Conservation (phyloP, 2,797 vertebrate species). For the Darevskia mixta region DNA sequence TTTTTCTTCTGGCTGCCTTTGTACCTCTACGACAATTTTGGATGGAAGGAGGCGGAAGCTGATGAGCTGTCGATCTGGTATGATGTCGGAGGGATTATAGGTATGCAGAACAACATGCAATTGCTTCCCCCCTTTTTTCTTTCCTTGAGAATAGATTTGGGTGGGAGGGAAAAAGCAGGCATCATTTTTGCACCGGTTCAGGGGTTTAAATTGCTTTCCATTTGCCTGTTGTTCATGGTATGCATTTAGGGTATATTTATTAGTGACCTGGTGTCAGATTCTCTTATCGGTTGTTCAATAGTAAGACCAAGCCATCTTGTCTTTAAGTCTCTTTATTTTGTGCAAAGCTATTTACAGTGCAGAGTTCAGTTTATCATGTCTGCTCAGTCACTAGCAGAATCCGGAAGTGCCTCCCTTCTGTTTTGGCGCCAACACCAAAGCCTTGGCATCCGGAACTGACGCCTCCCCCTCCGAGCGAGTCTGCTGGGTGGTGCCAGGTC, state of each 20-base stretch:
- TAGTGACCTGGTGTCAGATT: no score
- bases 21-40: conserved; percentile 94
- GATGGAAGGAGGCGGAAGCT: conserved; percentile 94
- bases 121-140: neutral
- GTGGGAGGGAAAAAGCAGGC: neutral
- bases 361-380: no score
- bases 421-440: no score
- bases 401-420: no score
- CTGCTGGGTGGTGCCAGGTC: no score
- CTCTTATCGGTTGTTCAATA: no score
- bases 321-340: no score
- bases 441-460: no score
- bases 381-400: no score
- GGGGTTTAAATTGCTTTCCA: neutral
- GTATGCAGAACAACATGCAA: conserved; percentile 71
- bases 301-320: no score
- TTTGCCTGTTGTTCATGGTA: neutral
- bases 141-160: neutral
- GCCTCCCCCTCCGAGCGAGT: no score
- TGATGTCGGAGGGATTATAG: conserved; percentile 95
- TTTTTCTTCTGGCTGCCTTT: conserved; percentile 99
- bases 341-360: no score
- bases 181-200: neutral
- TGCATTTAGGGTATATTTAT: neutral
- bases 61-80: conserved; percentile 96